Conservation (phyloP, 1,140 invertebrate species). For the Ptiloglossa arizonensis region DNA sequence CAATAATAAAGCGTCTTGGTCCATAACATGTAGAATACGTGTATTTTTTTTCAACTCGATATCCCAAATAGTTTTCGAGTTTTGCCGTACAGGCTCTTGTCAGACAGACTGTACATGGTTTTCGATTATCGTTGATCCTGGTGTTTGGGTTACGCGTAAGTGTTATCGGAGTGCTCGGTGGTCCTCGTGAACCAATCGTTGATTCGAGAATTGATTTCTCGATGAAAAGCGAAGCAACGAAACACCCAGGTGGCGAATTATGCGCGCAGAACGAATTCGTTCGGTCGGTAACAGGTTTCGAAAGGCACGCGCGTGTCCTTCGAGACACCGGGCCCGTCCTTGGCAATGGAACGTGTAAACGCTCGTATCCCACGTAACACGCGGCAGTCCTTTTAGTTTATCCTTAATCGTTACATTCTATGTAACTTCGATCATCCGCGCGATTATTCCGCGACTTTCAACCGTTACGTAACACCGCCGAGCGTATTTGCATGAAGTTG, state of each 20-base stretch:
- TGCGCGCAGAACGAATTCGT: not conserved
- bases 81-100: no score
- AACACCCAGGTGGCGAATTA: not conserved
- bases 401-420: slow-evolving; percentile 40
- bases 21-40: no score
- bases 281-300: slow-evolving; percentile 44
- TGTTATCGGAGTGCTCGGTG: no score
- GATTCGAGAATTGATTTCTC: not conserved
- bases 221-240: no score
- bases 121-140: no score
- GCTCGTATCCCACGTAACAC: slow-evolving; percentile 29
- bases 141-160: no score
- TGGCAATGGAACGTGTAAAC: slow-evolving; percentile 54
- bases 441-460: slow-evolving; percentile 39
- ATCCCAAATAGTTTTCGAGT: no score
- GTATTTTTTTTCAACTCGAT: no score
- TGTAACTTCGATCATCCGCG: slow-evolving; percentile 33
- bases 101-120: no score
- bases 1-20: no score
- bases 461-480: slow-evolving; percentile 24
- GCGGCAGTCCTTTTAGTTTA: slow-evolving; percentile 46
- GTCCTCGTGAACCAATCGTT: no score
- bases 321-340: slow-evolving; percentile 45
- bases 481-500: slow-evolving; percentile 20
- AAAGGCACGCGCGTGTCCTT: slow-evolving; percentile 53